A percentile compares a stretch with the other conserved stretches of the same genome.
Evolutionary conservation across 2,113 vertebrate species (phyloP).

Genomic region (Gyps fulvus): DNA sequence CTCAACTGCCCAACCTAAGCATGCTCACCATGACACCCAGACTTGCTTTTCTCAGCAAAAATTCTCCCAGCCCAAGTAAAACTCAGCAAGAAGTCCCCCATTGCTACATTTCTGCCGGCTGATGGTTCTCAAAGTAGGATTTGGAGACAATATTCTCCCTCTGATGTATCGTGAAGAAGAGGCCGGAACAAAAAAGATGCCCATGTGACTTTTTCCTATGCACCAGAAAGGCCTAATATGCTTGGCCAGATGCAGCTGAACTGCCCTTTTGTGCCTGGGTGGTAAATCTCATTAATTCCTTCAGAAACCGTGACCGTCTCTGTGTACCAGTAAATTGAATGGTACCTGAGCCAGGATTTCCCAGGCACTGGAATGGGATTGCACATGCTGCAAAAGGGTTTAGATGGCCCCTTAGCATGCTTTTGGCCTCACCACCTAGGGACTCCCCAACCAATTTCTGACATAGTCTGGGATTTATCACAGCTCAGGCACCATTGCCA

Average conservation of each 20-base stretch:
- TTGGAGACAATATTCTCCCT: neutral
- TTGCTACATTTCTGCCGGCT: neutral
- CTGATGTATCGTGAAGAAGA: neutral
- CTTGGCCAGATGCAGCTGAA: neutral
- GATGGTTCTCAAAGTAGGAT: neutral
- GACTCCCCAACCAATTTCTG: neutral
- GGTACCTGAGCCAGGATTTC: neutral
- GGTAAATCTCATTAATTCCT: neutral
- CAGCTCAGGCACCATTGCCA: neutral
- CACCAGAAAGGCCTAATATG: neutral
- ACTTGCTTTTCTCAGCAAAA: neutral
- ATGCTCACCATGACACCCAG: neutral
- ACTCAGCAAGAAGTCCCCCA: neutral
- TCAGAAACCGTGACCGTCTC: accelerated
- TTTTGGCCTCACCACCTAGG: neutral
- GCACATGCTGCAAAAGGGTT: neutral
- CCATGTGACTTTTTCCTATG: neutral
- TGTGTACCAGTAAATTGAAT: neutral
- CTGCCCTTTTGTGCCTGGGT: neutral
- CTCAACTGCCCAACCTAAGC: neutral
- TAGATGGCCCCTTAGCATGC: neutral
- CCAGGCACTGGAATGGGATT: neutral
- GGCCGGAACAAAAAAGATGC: neutral
- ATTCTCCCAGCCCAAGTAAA: neutral
- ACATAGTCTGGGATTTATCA: neutral